phyloP scores from a whole-genome alignment of 2,888 invertebrate genomes.

The Mythimna pallens region DNA sequence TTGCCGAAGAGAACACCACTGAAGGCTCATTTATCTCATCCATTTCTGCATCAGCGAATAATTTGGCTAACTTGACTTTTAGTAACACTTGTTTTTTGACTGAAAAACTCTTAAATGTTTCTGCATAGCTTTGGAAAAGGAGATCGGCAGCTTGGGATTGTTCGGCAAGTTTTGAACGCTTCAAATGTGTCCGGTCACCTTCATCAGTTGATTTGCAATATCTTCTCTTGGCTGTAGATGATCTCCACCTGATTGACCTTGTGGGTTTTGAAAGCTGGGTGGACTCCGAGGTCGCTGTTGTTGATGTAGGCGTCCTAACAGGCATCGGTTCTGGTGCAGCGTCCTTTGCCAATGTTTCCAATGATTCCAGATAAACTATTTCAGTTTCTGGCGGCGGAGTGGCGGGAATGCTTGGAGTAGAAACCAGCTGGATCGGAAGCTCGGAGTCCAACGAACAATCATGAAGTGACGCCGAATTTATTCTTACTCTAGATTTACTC shows the following conservation, averaged over 20 bases:
- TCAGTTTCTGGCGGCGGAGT: not conserved
- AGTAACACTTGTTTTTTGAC: slow-evolving; percentile 29
- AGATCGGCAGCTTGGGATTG: slow-evolving; percentile 26
- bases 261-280: not conserved
- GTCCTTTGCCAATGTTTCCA: not conserved
- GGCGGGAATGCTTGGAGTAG: not conserved
- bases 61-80: slow-evolving; percentile 38
- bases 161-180: not conserved
- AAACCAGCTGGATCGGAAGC: not conserved
- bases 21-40: slow-evolving; percentile 24
- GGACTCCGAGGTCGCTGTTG: not conserved
- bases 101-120: slow-evolving; percentile 45
- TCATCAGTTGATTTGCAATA: slow-evolving; percentile 1
- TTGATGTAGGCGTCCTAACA: not conserved
- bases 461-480: slow-evolving; percentile 12
- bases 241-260: not conserved
- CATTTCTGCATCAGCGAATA: slow-evolving; percentile 52
- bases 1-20: not conserved
- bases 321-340: not conserved
- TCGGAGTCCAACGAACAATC: not conserved
- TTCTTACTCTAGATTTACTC: slow-evolving; percentile 4
- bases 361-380: not conserved
- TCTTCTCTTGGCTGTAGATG: slow-evolving; percentile 4
- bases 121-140: slow-evolving; percentile 48
- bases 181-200: not conserved